These are phyloP conservation scores for Trinorchestia longiramus DNA, from an alignment of 1,140 invertebrate genomes.

Conservation along the genomic window DNA sequence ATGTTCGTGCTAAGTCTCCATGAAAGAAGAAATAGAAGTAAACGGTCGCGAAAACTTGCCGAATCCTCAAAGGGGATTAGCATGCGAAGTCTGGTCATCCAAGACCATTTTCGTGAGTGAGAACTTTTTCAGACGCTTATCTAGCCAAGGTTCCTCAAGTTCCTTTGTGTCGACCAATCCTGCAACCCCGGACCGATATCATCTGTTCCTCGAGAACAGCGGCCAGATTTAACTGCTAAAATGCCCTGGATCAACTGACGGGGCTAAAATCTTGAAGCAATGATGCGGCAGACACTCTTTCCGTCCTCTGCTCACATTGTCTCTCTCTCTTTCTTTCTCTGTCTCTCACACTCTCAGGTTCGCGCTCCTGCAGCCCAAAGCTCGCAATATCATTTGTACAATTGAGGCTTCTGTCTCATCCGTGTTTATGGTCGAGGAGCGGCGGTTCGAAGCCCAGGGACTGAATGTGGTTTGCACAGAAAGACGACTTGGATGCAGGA, in stretches of 20 bases:
- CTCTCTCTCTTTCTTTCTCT: background rate
- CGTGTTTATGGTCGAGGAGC: constrained; percentile 41
- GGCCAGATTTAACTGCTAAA: constrained; percentile 29
- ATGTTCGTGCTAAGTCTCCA: background rate
- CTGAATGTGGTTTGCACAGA: constrained; percentile 28
- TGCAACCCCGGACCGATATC: background rate
- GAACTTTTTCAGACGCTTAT: constrained; percentile 2
- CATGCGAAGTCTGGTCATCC: background rate
- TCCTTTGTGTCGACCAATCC: constrained; percentile 12
- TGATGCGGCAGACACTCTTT: constrained; percentile 15
- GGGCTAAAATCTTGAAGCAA: constrained; percentile 50
- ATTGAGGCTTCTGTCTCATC: constrained; percentile 55
- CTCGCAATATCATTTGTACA: constrained; percentile 51
- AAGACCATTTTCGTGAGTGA: background rate
- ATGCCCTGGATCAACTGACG: constrained; percentile 9
- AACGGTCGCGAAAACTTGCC: background rate
- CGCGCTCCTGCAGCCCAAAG: constrained; percentile 11
- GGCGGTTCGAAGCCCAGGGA: constrained; percentile 30
- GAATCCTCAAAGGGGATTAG: background rate
- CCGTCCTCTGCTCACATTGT: background rate
- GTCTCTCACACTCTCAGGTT: background rate
- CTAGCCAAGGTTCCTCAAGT: background rate
- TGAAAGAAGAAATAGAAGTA: constrained; percentile 9
- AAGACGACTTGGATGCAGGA: constrained; percentile 50
- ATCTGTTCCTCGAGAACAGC: constrained; percentile 18